phyloP scores from a whole-genome alignment of 1,140 invertebrate species.

The Anadara kagoshimensis region DNA sequence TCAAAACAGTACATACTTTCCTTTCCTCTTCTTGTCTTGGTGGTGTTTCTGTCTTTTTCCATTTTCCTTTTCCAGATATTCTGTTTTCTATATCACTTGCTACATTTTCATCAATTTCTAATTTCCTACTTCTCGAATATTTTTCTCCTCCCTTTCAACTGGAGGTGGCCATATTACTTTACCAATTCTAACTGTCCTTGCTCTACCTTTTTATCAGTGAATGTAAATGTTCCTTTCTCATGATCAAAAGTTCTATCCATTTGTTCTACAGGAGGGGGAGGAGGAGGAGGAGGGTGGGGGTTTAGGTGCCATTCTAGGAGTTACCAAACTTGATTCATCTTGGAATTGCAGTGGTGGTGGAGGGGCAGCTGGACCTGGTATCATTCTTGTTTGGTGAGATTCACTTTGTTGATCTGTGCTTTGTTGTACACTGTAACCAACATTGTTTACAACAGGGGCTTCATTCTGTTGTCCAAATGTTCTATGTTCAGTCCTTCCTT shows the following conservation, averaged over 20 bases:
- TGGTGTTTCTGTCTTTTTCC: conserved; percentile 44
- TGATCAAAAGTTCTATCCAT: conserved; percentile 81
- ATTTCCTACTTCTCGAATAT: conserved; percentile 58
- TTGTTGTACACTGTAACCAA: conserved; percentile 8
- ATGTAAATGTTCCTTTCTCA: conserved; percentile 62
- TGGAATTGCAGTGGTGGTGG: conserved; percentile 43
- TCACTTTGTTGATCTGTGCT: conserved; percentile 28
- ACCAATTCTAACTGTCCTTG: conserved; percentile 95
- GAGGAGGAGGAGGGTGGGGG: conserved; percentile 74
- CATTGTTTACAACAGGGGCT: neutral
- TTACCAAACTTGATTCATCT: conserved; percentile 20
- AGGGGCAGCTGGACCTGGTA: conserved; percentile 37
- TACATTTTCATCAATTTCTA: conserved; percentile 68
- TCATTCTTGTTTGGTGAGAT: conserved; percentile 26
- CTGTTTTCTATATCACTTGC: conserved; percentile 55
- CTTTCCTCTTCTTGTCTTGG: conserved; percentile 23
- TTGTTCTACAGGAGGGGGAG: conserved; percentile 86
- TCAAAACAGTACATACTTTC: conserved; percentile 33
- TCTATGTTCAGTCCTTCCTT: conserved; percentile 39
- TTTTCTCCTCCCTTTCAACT: conserved; percentile 43
- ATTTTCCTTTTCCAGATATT: conserved; percentile 51
- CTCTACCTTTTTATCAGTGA: conserved; percentile 81
- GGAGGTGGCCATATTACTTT: conserved; percentile 98
- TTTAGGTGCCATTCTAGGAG: conserved; percentile 50
- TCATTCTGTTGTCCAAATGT: conserved; percentile 33